Percentiles rank a stretch among this genome's conserved stretches.
phyloP scores from a whole-genome alignment of 2,113 vertebrate species.

The Laticauda colubrina region DNA sequence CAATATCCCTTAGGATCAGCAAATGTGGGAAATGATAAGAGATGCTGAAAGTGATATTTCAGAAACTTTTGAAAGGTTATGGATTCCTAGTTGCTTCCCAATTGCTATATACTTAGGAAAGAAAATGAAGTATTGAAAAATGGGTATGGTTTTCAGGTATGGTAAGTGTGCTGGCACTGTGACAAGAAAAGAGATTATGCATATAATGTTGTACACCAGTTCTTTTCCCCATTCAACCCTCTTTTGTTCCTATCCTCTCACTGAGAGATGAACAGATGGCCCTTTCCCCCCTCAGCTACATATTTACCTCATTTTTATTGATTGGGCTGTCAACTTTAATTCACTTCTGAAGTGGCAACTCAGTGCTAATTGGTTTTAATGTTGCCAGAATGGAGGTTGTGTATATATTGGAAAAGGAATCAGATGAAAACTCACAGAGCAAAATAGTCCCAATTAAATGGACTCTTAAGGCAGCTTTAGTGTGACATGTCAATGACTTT shows the following conservation, averaged over 20 bases:
- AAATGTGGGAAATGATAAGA: background rate
- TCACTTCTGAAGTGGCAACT: slow-evolving; percentile 43
- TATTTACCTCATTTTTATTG: slow-evolving; percentile 25
- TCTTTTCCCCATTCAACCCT: background rate
- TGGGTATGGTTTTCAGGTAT: background rate
- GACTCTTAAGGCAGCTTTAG: background rate
- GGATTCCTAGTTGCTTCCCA: background rate
- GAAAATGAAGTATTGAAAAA: slow-evolving; percentile 1
- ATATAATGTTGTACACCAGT: background rate
- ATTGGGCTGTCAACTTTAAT: slow-evolving; percentile 30
- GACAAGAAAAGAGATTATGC: slow-evolving; percentile 4
- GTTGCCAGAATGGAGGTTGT: slow-evolving; percentile 9
- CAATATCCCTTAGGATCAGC: background rate
- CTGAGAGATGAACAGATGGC: slow-evolving; percentile 41
- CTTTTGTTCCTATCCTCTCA: slow-evolving; percentile 16
- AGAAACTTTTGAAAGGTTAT: background rate
- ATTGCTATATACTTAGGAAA: background rate
- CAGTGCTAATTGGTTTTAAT: slow-evolving; percentile 19
- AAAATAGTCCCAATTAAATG: slow-evolving; percentile 18
- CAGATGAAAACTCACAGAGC: slow-evolving; percentile 5
- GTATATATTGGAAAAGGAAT: slow-evolving; percentile 8
- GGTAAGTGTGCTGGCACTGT: background rate
- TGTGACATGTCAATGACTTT: background rate
- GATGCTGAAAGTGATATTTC: background rate
- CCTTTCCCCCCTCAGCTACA: slow-evolving; percentile 6